phyloP scores from a whole-genome alignment of 2,113 vertebrate species.

The Suncus etruscus region DNA sequence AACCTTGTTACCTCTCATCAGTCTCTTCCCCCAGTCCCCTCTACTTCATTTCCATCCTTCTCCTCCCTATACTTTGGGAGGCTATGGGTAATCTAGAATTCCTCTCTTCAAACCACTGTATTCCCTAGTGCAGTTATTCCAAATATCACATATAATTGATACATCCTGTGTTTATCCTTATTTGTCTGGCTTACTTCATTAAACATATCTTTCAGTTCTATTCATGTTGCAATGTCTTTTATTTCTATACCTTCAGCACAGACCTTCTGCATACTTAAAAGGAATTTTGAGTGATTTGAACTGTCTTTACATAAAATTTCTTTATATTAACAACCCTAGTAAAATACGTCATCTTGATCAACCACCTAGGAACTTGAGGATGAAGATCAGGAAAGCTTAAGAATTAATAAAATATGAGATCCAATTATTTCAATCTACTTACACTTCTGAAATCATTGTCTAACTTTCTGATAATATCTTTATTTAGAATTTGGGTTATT shows the following conservation, averaged over 20 bases:
- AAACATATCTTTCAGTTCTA: background rate
- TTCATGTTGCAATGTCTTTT: conserved; percentile 17
- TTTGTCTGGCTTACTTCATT: too few species aligned
- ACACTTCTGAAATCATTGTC: background rate
- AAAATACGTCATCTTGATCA: background rate
- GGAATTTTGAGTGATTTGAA: background rate
- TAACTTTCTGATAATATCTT: background rate
- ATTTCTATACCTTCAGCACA: background rate
- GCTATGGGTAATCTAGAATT: too few species aligned
- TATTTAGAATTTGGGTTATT: background rate
- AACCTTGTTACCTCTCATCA: too few species aligned
- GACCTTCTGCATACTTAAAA: conserved; percentile 4
- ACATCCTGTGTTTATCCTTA: too few species aligned
- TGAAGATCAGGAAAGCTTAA: background rate
- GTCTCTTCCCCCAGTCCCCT: too few species aligned
- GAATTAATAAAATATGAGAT: conserved; percentile 1
- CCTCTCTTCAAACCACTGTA: too few species aligned
- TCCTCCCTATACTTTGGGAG: too few species aligned
- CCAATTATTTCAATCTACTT: background rate
- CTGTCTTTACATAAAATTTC: background rate
- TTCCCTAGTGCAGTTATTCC: background rate
- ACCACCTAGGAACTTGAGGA: background rate
- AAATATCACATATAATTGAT: too few species aligned
- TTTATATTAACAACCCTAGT: background rate
- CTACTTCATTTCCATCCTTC: too few species aligned